These are phyloP conservation scores for Acrobasis suavella DNA, from an alignment of 2,888 invertebrate genomes.

Conservation along the genomic window DNA sequence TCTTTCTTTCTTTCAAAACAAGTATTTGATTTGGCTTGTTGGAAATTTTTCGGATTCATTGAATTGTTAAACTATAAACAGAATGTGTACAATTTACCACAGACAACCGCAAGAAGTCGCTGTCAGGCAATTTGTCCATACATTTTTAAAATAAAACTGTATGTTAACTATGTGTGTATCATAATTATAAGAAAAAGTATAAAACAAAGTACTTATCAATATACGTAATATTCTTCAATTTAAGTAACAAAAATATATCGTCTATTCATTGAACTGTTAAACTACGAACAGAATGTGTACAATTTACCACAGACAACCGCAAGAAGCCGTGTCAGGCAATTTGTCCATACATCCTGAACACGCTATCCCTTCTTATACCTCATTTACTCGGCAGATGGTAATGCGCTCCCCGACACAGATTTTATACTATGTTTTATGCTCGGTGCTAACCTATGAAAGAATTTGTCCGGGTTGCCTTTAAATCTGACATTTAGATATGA, in stretches of 20 bases:
- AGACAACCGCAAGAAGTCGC: neutral
- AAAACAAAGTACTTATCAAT: no score
- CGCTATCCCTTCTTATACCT: conserved; percentile 17
- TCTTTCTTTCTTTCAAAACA: no score
- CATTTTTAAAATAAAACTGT: neutral
- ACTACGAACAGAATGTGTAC: neutral
- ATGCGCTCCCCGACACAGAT: conserved; percentile 1
- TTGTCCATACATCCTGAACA: conserved; percentile 14
- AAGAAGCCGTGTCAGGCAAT: conserved; percentile 4
- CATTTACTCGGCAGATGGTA: conserved; percentile 13
- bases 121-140: neutral
- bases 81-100: neutral
- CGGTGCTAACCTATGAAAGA: neutral
- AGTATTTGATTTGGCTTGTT: no score
- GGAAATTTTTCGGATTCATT: no score
- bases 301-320: conserved; percentile 1
- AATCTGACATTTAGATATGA: neutral
- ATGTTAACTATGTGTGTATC: no score
- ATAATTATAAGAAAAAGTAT: no score
- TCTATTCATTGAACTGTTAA: no score
- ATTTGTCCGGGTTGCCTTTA: neutral
- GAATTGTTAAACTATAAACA: no score
- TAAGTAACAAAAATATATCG: no score
- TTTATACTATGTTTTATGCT: conserved; percentile 5
- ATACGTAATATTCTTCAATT: no score